These are phyloP conservation scores for Halocaridina rubra DNA, from an alignment of 2,888 invertebrate genomes.

Conservation along the genomic window DNA sequence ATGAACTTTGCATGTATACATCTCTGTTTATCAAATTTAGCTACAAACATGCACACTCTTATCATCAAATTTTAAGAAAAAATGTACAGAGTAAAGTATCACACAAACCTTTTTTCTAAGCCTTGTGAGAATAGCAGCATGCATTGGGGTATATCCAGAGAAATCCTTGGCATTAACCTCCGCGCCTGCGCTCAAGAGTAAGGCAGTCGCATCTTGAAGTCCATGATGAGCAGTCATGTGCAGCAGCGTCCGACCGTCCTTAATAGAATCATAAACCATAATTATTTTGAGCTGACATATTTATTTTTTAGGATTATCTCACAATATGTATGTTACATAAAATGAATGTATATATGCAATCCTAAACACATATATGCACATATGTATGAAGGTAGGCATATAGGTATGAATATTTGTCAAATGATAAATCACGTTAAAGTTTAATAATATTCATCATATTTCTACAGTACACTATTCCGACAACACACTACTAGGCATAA, in stretches of 20 bases:
- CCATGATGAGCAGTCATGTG: slow-evolving; percentile 39
- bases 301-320: too few species aligned
- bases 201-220: background rate
- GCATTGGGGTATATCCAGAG: slow-evolving; percentile 46
- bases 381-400: background rate
- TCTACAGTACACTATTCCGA: too few species aligned
- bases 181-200: slow-evolving; percentile 42
- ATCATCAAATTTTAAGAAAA: too few species aligned
- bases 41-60: too few species aligned
- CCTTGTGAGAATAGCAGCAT: slow-evolving; percentile 34
- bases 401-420: background rate
- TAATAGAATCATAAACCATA: too few species aligned
- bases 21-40: too few species aligned
- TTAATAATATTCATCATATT: background rate
- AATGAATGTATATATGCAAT: background rate
- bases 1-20: too few species aligned
- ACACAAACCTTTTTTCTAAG: background rate
- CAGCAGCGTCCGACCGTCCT: slow-evolving; percentile 44
- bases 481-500: too few species aligned
- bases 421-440: background rate
- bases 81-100: too few species aligned
- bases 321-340: background rate
- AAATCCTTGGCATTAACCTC: slow-evolving; percentile 32
- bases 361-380: background rate
- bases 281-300: too few species aligned